Evolutionary conservation across 2,888 invertebrate species (phyloP).

Genomic region (Melikaiella ostensackeni): DNA sequence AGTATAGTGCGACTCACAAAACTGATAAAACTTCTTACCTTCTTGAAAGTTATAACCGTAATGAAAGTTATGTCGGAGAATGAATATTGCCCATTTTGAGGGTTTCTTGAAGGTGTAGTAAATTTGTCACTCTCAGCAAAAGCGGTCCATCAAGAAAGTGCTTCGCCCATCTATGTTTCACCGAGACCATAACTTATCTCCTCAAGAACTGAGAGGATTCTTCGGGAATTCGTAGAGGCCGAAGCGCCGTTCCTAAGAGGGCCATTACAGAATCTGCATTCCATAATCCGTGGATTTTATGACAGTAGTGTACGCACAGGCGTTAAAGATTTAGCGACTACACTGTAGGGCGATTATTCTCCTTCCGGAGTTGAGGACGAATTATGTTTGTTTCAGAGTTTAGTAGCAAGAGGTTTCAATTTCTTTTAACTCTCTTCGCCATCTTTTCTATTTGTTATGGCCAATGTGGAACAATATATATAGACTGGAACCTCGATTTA

Average conservation of each 20-base stretch:
- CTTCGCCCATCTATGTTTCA: conserved; percentile 5
- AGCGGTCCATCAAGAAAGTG: background rate
- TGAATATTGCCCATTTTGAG: background rate
- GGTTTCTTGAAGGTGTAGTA: background rate
- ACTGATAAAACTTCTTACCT: too few species aligned
- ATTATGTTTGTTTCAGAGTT: background rate
- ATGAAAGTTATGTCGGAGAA: background rate
- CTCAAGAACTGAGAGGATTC: conserved; percentile 6
- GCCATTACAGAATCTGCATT: conserved; percentile 27
- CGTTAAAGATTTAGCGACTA: conserved; percentile 12
- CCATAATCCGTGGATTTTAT: conserved; percentile 19
- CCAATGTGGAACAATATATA: too few species aligned
- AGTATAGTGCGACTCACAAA: too few species aligned
- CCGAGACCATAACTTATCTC: conserved; percentile 6
- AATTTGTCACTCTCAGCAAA: background rate
- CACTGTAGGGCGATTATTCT: background rate
- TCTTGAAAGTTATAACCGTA: background rate
- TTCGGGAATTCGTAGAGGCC: background rate
- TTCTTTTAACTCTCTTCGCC: background rate
- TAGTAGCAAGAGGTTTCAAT: background rate
- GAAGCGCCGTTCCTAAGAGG: background rate
- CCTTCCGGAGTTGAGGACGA: background rate
- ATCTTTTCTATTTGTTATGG: too few species aligned
- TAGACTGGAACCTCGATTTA: too few species aligned
- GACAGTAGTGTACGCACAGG: background rate